A percentile compares a stretch with the other conserved stretches of the same genome.
phyloP scores from a whole-genome alignment of 1,140 invertebrate genomes.

The Drosophila guanche region DNA sequence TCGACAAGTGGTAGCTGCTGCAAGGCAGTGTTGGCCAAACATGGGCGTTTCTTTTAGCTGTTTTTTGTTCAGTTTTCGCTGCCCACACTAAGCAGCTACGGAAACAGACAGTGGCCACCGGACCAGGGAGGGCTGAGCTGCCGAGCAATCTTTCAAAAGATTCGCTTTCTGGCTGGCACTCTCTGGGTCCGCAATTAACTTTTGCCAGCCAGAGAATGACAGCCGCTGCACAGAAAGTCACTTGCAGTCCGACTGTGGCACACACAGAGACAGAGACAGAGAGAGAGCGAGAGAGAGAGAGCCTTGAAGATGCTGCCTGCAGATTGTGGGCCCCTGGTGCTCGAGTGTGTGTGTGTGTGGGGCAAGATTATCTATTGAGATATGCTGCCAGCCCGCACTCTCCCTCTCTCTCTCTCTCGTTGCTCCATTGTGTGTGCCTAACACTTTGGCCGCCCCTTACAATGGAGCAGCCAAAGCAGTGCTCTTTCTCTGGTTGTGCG shows the following conservation, averaged over 20 bases:
- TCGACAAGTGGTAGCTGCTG: conserved; percentile 19
- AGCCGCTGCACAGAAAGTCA: conserved; percentile 28
- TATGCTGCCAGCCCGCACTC: conserved; percentile 11
- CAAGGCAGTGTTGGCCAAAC: conserved; percentile 27
- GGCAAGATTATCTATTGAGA: conserved; percentile 52
- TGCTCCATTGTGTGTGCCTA: conserved; percentile 46
- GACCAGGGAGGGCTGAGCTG: no score
- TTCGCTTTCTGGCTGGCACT: conserved; percentile 21
- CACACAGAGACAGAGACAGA: no score
- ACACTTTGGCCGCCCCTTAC: conserved; percentile 61
- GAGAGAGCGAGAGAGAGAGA: no score
- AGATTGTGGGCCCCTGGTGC: conserved; percentile 27
- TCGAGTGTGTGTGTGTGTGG: no score
- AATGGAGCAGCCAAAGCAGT: conserved; percentile 25
- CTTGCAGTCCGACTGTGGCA: conserved; percentile 1
- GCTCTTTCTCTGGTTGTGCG: conserved; percentile 6
- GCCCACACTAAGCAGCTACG: conserved; percentile 6
- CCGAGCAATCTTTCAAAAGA: conserved; percentile 48
- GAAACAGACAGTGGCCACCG: no score
- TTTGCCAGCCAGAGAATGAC: conserved; percentile 58
- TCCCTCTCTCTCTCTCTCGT: background rate
- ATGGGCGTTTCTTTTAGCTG: conserved; percentile 33
- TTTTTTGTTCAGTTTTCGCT: conserved; percentile 7
- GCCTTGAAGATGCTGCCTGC: conserved; percentile 45
- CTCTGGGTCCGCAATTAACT: conserved; percentile 62